Percentiles rank a stretch among this genome's conserved stretches.
phyloP scores from a whole-genome alignment of 2,888 invertebrate genomes.

The Mylabris sibirica region DNA sequence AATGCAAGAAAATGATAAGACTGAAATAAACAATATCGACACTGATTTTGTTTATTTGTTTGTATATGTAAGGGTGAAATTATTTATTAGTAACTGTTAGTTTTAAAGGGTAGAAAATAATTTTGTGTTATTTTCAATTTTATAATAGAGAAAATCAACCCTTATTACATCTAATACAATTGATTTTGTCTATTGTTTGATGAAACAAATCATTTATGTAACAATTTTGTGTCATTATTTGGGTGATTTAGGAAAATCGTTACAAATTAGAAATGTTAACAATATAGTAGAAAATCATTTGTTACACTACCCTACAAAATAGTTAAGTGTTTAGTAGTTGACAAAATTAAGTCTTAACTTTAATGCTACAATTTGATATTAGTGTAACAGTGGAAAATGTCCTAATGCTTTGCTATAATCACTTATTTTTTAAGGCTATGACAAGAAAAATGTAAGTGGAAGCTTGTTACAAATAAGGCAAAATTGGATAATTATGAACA shows the following conservation, averaged over 20 bases:
- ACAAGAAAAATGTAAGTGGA: too few relatives aligned
- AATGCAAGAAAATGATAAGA: not conserved
- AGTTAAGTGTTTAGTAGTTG: too few relatives aligned
- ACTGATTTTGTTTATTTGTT: not conserved
- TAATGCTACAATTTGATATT: too few relatives aligned
- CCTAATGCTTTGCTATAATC: too few relatives aligned
- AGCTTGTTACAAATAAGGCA: too few relatives aligned
- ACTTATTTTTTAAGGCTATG: too few relatives aligned
- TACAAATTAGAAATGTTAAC: not conserved
- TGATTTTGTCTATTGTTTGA: not conserved
- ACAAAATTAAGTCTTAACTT: too few relatives aligned
- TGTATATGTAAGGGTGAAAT: not conserved
- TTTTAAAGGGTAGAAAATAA: not conserved
- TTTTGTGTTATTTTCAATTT: not conserved
- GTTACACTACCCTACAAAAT: too few relatives aligned
- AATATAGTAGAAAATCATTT: too few relatives aligned
- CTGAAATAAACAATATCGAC: not conserved
- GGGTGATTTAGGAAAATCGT: not conserved
- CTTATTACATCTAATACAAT: not conserved
- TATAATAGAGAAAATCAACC: not conserved
- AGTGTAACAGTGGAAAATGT: too few relatives aligned
- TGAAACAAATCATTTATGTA: not conserved
- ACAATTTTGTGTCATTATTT: not conserved
- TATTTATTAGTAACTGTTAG: not conserved
- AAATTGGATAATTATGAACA: too few relatives aligned